phyloP scores from a whole-genome alignment of 2,797 vertebrate genomes.

The Gambelia wislizenii region DNA sequence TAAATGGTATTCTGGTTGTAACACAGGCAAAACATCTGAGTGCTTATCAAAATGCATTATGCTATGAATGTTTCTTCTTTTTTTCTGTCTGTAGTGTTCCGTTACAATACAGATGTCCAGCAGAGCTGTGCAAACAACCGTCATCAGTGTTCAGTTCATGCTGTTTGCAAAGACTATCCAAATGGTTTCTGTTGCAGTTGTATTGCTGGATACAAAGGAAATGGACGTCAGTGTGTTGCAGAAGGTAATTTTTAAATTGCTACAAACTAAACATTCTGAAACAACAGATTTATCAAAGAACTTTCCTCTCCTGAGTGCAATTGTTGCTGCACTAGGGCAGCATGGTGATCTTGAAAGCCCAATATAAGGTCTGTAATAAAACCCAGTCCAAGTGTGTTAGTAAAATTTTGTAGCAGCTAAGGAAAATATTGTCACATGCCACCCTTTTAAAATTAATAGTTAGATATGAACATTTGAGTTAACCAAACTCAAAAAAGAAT shows the following conservation, averaged over 20 bases:
- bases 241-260: slow-evolving; percentile 82
- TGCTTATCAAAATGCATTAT: neutral
- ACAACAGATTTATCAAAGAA: neutral
- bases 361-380: neutral
- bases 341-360: neutral
- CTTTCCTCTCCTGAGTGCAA: neutral
- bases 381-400: neutral
- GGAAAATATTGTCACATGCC: neutral
- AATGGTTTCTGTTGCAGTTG: slow-evolving; percentile 93
- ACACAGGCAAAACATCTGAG: neutral
- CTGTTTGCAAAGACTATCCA: slow-evolving; percentile 88
- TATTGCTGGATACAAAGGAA: slow-evolving; percentile 92
- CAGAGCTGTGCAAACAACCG: slow-evolving; percentile 87
- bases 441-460: neutral
- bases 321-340: neutral
- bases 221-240: slow-evolving; percentile 92
- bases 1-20: neutral
- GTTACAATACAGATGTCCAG: slow-evolving; percentile 84
- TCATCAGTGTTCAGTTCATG: slow-evolving; percentile 90
- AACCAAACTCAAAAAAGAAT: neutral
- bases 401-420: neutral
- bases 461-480: neutral
- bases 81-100: slow-evolving; percentile 85
- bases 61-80: slow-evolving; percentile 12
- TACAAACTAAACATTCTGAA: slow-evolving; percentile 8